Percentiles rank a stretch among this genome's conserved stretches.
These are phyloP conservation scores for Erebia ligea DNA, from an alignment of 2,888 invertebrate genomes.

Conservation along the genomic window DNA sequence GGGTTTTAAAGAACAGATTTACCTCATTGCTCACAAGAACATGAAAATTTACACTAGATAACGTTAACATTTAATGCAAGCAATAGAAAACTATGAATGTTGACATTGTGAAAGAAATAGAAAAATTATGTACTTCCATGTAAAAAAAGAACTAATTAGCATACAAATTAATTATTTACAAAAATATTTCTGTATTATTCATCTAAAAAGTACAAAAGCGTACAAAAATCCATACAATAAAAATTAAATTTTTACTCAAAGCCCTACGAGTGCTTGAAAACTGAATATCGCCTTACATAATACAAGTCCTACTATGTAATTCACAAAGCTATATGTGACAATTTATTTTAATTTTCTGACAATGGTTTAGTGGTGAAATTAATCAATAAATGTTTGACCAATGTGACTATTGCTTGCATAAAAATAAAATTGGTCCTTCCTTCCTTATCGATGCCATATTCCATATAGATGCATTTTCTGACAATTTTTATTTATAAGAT, in stretches of 20 bases:
- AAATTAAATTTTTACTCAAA: no score
- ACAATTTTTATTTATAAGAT: neutral
- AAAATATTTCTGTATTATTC: neutral
- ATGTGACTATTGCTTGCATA: slow-evolving; percentile 8
- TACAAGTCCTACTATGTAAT: no score
- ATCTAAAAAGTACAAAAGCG: neutral
- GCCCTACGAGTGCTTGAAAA: no score
- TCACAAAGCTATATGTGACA: no score
- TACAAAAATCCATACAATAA: neutral
- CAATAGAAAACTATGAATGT: neutral
- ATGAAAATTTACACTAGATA: no score
- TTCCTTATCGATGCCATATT: neutral
- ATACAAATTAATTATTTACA: no score
- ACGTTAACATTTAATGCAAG: neutral
- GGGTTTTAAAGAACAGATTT: no score
- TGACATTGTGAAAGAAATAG: neutral
- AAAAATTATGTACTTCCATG: no score
- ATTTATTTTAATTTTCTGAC: no score
- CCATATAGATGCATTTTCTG: neutral
- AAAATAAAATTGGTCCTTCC: neutral
- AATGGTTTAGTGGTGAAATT: neutral
- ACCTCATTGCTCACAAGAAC: no score
- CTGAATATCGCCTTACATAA: neutral
- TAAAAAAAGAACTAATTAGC: no score
- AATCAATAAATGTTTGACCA: neutral